Base-by-base conservation (phyloP, 2,113 vertebrate genomes). In the Lepus americanus region DNA sequence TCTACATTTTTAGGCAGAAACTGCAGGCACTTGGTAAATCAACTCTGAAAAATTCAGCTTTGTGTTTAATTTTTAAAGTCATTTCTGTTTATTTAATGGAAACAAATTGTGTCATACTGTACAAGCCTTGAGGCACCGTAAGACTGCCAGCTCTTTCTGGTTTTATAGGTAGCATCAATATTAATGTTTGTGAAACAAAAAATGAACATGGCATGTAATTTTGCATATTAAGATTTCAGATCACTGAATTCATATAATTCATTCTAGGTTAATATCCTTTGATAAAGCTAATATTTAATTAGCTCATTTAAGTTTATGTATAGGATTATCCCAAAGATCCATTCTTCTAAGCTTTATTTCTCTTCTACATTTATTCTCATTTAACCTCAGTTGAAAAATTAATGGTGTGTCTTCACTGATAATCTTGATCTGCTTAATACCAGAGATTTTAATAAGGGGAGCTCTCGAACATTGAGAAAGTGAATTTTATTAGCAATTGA, bases 21-120 rank as follows among this genome's bases (percentile, higher is more conserved):
- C 14, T 13, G 0, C 79, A 76, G 49, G 76, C 53, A 67, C 88
- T 96, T 90, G 91, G 67, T 61, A 95, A 96, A 94, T 76, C 92
- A 90, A 92, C 86, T 90, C 86, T 98, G 89, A 98, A 98, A 98
- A 97, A 98, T 97, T 98, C 94, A 98, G 90, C 74, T 90, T 89
- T 36, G 64, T 95, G 79, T 97, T 98, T 97, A 98, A 98, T 97
- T 97, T 98, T 98, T 98, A 19, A 98, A 97, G 91, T 92, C 44
- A 90, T 87, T 97, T 96, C 96, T 95, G 96, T 97, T 98, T 98
- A 96, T 92, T 98, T 98, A 98, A 98, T 97, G 97, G 95, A 97
- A 97, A 96, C 94, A 98, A 98, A 95, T 49, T 36, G 81, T 96
- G 97, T 95, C 97, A 92, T 95, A 94, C 78, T 23, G 77, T 88